These are phyloP conservation scores for Percina caprodes DNA, from an alignment of 2,113 vertebrate genomes.

Conservation along the genomic window DNA sequence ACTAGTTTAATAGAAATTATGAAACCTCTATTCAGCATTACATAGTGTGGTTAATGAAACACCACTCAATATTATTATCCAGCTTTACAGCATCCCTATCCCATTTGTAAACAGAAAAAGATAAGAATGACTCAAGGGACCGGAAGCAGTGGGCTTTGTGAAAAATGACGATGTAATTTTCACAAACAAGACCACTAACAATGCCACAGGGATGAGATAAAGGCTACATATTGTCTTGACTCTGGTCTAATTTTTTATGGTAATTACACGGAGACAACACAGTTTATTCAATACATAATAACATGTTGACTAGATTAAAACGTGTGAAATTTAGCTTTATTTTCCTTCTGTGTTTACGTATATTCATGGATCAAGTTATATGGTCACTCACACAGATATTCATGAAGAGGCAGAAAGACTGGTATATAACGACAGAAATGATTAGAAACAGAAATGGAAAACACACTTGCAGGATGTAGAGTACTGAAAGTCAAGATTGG, in stretches of 20 bases:
- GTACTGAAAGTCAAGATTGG: slow-evolving; percentile 17
- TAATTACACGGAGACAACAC: slow-evolving; percentile 17
- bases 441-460: not conserved
- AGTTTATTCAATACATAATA: slow-evolving; percentile 4
- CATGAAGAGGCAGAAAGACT: slow-evolving; percentile 1
- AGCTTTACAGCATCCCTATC: slow-evolving; percentile 4
- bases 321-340: slow-evolving; percentile 32
- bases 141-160: slow-evolving; percentile 8
- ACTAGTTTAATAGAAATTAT: not conserved
- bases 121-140: slow-evolving; percentile 31
- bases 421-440: not conserved
- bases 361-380: slow-evolving; percentile 13
- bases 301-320: not conserved
- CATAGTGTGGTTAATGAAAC: slow-evolving; percentile 3
- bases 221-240: not conserved
- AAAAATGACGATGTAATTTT: slow-evolving; percentile 31
- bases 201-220: slow-evolving; percentile 24
- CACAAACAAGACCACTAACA: slow-evolving; percentile 10
- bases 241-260: slow-evolving; percentile 4
- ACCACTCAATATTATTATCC: slow-evolving; percentile 11
- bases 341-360: not conserved
- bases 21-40: not conserved
- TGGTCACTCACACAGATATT: not conserved
- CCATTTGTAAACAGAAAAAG: slow-evolving; percentile 21
- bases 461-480: not conserved